Base-by-base conservation (phyloP, 2,797 vertebrate species). In the Enteromius mattozi region DNA sequence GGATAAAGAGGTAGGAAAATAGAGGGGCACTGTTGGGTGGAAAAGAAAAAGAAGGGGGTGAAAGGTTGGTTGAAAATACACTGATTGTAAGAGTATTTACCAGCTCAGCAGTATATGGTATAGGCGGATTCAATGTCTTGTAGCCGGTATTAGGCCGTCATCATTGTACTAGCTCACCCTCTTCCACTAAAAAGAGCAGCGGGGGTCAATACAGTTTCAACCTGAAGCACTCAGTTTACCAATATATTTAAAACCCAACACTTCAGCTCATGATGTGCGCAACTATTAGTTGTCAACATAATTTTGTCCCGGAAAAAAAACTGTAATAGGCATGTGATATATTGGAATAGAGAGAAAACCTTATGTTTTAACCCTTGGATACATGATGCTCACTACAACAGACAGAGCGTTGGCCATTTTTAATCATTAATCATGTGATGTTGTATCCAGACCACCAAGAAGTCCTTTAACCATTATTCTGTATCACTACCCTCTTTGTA, bases 1-100 rank as follows among this genome's bases (percentile, higher is more conserved):
- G 98, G 98, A 99, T 99, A 98, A 97, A 99, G 95, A 95, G 93
- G 92, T 93, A 94, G 94, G 94, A 94, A 95, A 95, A 94, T 95
- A 94, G 94, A 91, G 90, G 93, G 92, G 92, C 94, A 93, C 92
- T 93, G 93, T 95, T 93, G 93, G 94, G 94, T 93, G 94, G 94
- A 90, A 91, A 85, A 89, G 86, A 87, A 85, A 86, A 75, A 83
- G 82, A 89, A 95, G 95, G 95, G 95, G 95, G 95, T 95, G 95
- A 95, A 95, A 96, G 90, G 95, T 96, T 96, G 96, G 95, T 95
- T 94, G 96, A 95, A 88, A 89, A 86, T 85, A 51, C 85, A 69
- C 95, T 95, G 88, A 87, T 95, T 96, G 95, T 94, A 96, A 90
- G 87, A 89, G 85, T 88, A 88, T 89, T 89, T 89, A 89, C 80